These are phyloP conservation scores for Diplolepis rosae DNA, from an alignment of 2,888 invertebrate genomes.

Conservation along the genomic window DNA sequence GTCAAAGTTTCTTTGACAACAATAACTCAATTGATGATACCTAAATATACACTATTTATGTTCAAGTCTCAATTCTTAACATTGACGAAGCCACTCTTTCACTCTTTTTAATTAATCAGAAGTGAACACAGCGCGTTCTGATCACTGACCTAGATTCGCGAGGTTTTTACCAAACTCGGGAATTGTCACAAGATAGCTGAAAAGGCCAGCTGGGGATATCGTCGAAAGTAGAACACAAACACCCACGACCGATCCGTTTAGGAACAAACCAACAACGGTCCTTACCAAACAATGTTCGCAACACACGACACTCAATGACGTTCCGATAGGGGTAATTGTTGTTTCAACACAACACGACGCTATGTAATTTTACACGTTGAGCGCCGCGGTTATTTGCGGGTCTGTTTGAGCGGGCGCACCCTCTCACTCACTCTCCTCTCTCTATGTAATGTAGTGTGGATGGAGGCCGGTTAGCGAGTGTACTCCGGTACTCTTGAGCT, in stretches of 20 bases:
- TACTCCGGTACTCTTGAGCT: conserved; percentile 70
- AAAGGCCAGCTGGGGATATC: not conserved
- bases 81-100: not conserved
- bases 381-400: conserved; percentile 52
- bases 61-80: not conserved
- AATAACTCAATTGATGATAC: not conserved
- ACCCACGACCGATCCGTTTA: conserved; percentile 32
- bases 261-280: conserved; percentile 35
- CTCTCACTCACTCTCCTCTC: conserved; percentile 40
- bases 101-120: not conserved
- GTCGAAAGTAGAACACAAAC: conserved; percentile 30
- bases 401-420: conserved; percentile 53
- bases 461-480: conserved; percentile 72
- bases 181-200: conserved; percentile 2
- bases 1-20: not conserved
- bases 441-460: conserved; percentile 63
- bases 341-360: conserved; percentile 54
- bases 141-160: too few relatives aligned
- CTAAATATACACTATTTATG: too few relatives aligned
- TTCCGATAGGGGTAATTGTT: conserved; percentile 58
- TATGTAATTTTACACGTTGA: conserved; percentile 50
- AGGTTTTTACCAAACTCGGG: too few relatives aligned
- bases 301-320: conserved; percentile 54
- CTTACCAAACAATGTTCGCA: conserved; percentile 51
- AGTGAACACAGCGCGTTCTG: too few relatives aligned